phyloP scores from a whole-genome alignment of 1,140 invertebrate genomes.

The Drosophila persimilis region DNA sequence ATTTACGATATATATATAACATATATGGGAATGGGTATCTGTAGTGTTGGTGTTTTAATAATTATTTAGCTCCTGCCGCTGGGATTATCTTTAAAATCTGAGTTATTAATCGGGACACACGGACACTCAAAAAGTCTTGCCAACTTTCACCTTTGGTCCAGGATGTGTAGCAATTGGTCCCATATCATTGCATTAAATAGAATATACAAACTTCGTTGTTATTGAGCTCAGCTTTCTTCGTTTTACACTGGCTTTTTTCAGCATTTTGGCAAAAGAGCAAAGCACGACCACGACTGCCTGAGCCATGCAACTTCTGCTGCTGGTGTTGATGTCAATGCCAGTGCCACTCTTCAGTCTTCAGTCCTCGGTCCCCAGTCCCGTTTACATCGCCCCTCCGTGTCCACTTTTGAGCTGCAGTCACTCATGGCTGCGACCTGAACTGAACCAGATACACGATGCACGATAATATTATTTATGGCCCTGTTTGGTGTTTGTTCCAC shows the following conservation, averaged over 20 bases:
- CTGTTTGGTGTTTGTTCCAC: constrained; percentile 68
- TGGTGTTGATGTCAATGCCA: constrained; percentile 44
- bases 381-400: constrained; percentile 28
- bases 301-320: constrained; percentile 29
- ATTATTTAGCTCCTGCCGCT: background rate
- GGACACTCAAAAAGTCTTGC: no score
- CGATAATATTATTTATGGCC: constrained; percentile 80
- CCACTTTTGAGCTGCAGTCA: constrained; percentile 34
- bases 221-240: background rate
- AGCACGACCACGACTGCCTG: constrained; percentile 60
- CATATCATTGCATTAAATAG: background rate
- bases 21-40: constrained; percentile 23
- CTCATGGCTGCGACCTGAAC: constrained; percentile 1
- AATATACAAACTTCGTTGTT: constrained; percentile 1
- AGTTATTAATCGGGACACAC: no score
- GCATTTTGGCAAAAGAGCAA: constrained; percentile 48
- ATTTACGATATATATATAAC: no score
- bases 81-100: no score
- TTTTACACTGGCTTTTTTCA: constrained; percentile 44
- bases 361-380: constrained; percentile 23
- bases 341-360: constrained; percentile 23
- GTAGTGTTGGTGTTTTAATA: constrained; percentile 8
- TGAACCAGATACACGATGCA: constrained; percentile 79
- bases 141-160: no score
- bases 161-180: background rate